Evolutionary conservation across 2,888 invertebrate species (phyloP), one percentile per base, ranked within the genome.

Genomic region (Cheiracanthium punctorium): DNA sequence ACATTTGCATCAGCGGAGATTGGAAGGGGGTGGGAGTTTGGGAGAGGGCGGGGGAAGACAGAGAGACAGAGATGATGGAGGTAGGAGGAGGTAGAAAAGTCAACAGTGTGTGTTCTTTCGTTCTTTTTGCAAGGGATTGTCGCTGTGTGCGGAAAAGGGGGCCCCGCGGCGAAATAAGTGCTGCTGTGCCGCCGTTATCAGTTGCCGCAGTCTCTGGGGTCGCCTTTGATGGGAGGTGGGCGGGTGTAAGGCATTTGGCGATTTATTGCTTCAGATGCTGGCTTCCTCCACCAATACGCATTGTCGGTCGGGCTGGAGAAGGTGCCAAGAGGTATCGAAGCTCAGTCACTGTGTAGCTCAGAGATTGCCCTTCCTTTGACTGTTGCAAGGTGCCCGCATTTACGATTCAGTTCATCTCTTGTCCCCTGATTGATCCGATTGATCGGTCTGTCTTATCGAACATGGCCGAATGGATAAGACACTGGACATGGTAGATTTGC

Each of bases 201-300:
- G 52, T 41, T 84, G 77, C 69, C 84, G 74, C 84, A 79, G 52
- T 84, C 84, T 74, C 84, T 74, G 37, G 79, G 84, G 82, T 82
- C 76, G 77, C 77, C 77, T 82, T 82, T n/a, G n/a, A n/a, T n/a
- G 76, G 77, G 65, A 33, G 72, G 33, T 52, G 43, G 8, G 20
- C 33, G 20, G 58, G 58, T 1, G 24, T 1, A 24, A 24, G 20
- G 24, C 58, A 58, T 58, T 58, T 58, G 58, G 58, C 58, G 58
- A 58, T 17, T 58, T 58, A 58, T 58, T 58, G 58, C 58, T 58
- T 58, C 1, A 58, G 1, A 7, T 20, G 1, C 58, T 7, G 24
- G 12, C 17, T 48, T 48, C n/a, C n/a, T n/a, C n/a, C n/a, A n/a
- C n/a, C n/a, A n/a, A n/a, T n/a, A n/a, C n/a, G n/a, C n/a, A 37